A percentile compares a stretch with the other conserved stretches of the same genome.
These are phyloP conservation scores for Drosophila acutilabella DNA, from an alignment of 2,888 invertebrate species.

Conservation along the genomic window DNA sequence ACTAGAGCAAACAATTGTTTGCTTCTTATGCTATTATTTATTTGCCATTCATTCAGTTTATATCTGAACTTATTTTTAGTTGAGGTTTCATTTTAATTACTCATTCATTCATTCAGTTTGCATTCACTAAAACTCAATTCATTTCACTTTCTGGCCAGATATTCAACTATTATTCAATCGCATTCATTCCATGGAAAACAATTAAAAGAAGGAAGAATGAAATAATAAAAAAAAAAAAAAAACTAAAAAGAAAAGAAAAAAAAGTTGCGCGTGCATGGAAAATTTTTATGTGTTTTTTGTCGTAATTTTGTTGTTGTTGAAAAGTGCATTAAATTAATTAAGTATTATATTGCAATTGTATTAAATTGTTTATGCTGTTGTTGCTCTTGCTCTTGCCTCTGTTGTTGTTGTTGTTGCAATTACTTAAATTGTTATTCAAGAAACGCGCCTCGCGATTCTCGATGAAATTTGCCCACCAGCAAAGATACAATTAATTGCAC, in stretches of 20 bases:
- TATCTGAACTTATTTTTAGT: neutral
- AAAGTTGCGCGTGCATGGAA: constrained; percentile 35
- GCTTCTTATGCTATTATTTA: neutral
- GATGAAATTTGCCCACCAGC: constrained; percentile 60
- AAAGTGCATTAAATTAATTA: constrained; percentile 55
- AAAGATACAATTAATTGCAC: constrained; percentile 49
- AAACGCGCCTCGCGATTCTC: constrained; percentile 53
- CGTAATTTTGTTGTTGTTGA: constrained; percentile 14
- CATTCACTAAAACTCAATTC: constrained; percentile 10
- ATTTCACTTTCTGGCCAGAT: constrained; percentile 28
- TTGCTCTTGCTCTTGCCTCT: constrained; percentile 1
- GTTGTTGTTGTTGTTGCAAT: constrained; percentile 24
- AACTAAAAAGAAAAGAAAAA: neutral
- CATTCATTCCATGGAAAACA: constrained; percentile 31
- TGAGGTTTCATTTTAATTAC: neutral
- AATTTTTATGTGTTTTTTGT: constrained; percentile 14
- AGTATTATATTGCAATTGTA: constrained; percentile 52
- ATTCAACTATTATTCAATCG: constrained; percentile 35
- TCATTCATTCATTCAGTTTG: neutral
- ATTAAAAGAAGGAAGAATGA: constrained; percentile 11
- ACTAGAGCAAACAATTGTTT: no score
- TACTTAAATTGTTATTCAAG: constrained; percentile 74
- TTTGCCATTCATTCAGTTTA: neutral
- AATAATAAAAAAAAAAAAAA: no score
- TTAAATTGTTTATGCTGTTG: constrained; percentile 29